Conservation (phyloP, 2,113 vertebrate genomes). For the Serilophus lunatus region DNA sequence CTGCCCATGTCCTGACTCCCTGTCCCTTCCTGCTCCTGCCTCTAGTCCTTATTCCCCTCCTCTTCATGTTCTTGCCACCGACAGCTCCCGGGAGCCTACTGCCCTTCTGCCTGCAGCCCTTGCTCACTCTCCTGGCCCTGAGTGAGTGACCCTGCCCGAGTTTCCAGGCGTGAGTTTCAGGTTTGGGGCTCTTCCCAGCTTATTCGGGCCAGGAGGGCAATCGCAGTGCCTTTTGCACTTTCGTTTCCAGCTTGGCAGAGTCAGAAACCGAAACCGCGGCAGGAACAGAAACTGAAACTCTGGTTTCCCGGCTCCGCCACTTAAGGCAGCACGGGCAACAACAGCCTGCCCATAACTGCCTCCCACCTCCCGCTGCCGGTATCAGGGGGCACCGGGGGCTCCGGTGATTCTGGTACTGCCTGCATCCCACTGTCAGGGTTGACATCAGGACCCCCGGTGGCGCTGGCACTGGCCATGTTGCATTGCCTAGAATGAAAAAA, state of each 20-base stretch:
- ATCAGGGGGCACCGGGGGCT: not conserved
- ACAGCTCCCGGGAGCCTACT: not conserved
- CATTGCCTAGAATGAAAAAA: not conserved
- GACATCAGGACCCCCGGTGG: not conserved
- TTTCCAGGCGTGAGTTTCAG: not conserved
- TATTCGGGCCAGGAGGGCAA: not conserved
- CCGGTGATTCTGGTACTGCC: not conserved
- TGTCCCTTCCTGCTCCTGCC: not conserved
- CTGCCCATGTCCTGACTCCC: not conserved
- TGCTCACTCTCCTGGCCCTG: not conserved
- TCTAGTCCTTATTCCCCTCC: too few relatives aligned
- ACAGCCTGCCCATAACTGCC: fast-evolving
- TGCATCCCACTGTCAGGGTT: not conserved
- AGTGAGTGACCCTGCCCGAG: too few relatives aligned
- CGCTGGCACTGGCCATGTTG: too few relatives aligned
- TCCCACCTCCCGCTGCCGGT: not conserved
- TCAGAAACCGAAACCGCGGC: not conserved
- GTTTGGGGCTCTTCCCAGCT: not conserved
- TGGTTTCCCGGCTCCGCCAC: not conserved
- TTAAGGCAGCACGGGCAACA: not conserved
- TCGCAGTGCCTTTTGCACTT: not conserved
- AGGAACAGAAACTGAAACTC: not conserved
- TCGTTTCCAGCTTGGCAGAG: not conserved
- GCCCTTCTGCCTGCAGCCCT: not conserved
- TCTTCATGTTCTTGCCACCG: not conserved